Percentiles rank a stretch among this genome's conserved stretches.
Evolutionary conservation across 2,888 invertebrate genomes (phyloP).

Genomic region (Ophion slaviceki): DNA sequence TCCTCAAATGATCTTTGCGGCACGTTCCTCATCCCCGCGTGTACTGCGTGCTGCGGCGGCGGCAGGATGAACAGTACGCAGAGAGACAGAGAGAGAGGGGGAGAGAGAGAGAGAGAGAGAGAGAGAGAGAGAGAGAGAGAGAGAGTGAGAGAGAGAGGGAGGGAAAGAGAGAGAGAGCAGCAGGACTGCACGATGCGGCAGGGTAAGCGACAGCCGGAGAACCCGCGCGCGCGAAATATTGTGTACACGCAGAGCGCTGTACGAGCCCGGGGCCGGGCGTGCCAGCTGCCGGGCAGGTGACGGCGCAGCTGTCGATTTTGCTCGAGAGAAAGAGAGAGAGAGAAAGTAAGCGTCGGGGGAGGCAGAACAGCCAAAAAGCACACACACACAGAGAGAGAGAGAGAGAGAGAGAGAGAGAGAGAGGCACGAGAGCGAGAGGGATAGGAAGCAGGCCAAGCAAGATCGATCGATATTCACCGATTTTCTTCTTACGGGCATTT

Average conservation of each 20-base stretch:
- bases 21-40: neutral
- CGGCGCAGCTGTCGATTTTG: conserved; percentile 74
- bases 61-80: neutral
- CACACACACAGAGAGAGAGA: conserved; percentile 27
- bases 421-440: neutral
- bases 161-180: conserved; percentile 9
- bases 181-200: conserved; percentile 29
- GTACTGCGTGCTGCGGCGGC: neutral
- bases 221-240: conserved; percentile 62
- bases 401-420: conserved; percentile 42
- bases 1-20: conserved; percentile 23
- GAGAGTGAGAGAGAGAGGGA: neutral
- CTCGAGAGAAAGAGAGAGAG: conserved; percentile 32
- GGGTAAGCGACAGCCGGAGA: conserved; percentile 53
- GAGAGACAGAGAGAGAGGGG: too few species aligned
- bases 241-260: conserved; percentile 47
- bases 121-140: neutral
- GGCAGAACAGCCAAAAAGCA: conserved; percentile 40
- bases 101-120: neutral
- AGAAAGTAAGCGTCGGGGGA: conserved; percentile 51
- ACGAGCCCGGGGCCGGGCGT: conserved; percentile 61
- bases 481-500: too few species aligned
- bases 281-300: conserved; percentile 77
- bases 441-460: neutral
- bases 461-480: neutral